Evolutionary conservation across 2,113 vertebrate species (phyloP), one percentile per base, ranked within the genome.

Genomic region (Phrynosoma blainvillii): DNA sequence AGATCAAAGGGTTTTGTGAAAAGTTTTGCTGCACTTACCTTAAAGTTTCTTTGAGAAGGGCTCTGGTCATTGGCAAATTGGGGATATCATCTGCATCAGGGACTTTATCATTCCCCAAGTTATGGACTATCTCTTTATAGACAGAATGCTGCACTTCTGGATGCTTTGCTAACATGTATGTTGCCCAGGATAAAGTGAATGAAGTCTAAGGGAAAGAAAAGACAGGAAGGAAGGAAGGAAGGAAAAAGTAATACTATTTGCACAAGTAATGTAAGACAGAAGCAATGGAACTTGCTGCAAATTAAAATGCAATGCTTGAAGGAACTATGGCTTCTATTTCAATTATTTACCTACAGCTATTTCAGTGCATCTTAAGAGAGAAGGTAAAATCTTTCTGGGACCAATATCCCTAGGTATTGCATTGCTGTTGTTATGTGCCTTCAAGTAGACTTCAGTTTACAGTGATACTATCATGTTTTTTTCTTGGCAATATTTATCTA

Each of bases 1-100:
- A 86, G 84, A 85, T 71, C 42, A 10, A 2, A 0, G 76, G 4
- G 85, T 73, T 82, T 3, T 25, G 16, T 73, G 62, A 79, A 80
- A 36, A 1, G 68, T 30, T 85, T 89, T 7, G 71, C 59, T 66
- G 42, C 42, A 65, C 90, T 94, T 92, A 98, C 98, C 98, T 97
- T 89, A 98, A 97, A 0, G 98, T 98, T 95, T 99, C 98, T 95
- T 99, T 99, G 70, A 99, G 97, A 65, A 99, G 96, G 76, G 98
- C 98, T 90, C 97, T 97, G 92, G 98, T 96, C 87, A 98, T 96
- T 40, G 98, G 98, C 79, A 98, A 89, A 79, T 93, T 95, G 8
- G 97, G 86, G 65, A 99, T 77, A 82, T 99, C 98, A 0, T 96
- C 96, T 14, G 97, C 97, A 3, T 95, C 93, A 47, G 98, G 96